phyloP scores from a whole-genome alignment of 2,113 vertebrate species.

The Todiramphus saurophagus region DNA sequence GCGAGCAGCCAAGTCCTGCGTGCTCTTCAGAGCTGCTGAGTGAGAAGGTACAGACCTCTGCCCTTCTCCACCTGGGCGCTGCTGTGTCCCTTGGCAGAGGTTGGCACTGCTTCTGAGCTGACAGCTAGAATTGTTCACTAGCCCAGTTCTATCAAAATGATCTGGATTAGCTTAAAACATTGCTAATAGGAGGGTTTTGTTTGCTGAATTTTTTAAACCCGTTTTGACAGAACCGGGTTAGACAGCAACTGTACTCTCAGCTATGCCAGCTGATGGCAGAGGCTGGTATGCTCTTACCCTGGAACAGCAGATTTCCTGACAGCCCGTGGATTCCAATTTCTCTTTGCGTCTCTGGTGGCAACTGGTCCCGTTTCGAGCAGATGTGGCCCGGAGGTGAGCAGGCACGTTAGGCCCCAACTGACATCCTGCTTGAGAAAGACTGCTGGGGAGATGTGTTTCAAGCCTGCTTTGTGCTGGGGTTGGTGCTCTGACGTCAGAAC shows the following conservation, averaged over 20 bases:
- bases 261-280: constrained; percentile 13
- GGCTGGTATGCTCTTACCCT: not conserved
- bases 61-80: not conserved
- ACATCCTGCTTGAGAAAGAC: not conserved
- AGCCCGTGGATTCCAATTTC: not conserved
- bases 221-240: constrained; percentile 59
- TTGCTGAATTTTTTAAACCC: constrained; percentile 44
- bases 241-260: not conserved
- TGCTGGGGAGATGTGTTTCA: not conserved
- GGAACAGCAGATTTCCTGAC: not conserved
- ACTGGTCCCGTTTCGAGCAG: not conserved
- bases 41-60: not conserved
- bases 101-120: not conserved
- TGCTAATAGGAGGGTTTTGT: constrained; percentile 37
- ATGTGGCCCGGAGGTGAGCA: not conserved
- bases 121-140: not conserved
- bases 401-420: not conserved
- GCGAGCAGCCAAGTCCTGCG: not conserved
- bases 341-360: not conserved
- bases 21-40: not conserved
- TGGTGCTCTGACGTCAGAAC: not conserved
- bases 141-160: constrained; percentile 48
- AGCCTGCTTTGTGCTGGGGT: not conserved
- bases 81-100: not conserved
- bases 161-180: constrained; percentile 48